Conservation (phyloP, 2,797 vertebrate genomes). For the Lophura swinhoii region DNA sequence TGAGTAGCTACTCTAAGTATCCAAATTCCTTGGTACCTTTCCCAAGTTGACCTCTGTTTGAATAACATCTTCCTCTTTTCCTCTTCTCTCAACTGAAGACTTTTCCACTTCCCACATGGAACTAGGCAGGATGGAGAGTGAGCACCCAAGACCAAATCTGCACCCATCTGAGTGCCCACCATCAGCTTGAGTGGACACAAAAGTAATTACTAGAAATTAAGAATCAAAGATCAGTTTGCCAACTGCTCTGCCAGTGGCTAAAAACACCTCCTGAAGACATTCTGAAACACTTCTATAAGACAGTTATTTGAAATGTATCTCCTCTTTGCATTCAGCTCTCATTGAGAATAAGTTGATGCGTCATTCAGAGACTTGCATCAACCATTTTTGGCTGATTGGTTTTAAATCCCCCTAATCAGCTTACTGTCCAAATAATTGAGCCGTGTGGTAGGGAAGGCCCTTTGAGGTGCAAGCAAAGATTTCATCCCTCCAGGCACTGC, state of each 20-base stretch:
- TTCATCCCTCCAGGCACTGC: not conserved
- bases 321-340: not conserved
- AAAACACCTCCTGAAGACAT: not conserved
- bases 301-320: not conserved
- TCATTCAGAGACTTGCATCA: conserved; percentile 32
- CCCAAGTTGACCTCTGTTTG: not conserved
- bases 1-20: not conserved
- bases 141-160: rapidly evolving
- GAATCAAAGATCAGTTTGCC: not conserved
- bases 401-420: conserved; percentile 71
- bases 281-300: not conserved
- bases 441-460: conserved; percentile 31
- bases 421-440: conserved; percentile 63
- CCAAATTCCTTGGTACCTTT: not conserved
- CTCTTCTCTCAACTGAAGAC: not conserved
- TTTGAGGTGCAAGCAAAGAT: not conserved
- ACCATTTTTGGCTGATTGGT: conserved; percentile 56
- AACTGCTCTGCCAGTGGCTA: rapidly evolving
- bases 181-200: rapidly evolving
- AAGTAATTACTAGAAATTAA: not conserved
- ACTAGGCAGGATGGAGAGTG: rapidly evolving
- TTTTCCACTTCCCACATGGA: not conserved
- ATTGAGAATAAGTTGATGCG: not conserved
- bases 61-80: not conserved
- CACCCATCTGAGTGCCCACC: not conserved